Evolutionary conservation across 2,797 vertebrate genomes (phyloP).

Genomic region (Alauda arvensis): DNA sequence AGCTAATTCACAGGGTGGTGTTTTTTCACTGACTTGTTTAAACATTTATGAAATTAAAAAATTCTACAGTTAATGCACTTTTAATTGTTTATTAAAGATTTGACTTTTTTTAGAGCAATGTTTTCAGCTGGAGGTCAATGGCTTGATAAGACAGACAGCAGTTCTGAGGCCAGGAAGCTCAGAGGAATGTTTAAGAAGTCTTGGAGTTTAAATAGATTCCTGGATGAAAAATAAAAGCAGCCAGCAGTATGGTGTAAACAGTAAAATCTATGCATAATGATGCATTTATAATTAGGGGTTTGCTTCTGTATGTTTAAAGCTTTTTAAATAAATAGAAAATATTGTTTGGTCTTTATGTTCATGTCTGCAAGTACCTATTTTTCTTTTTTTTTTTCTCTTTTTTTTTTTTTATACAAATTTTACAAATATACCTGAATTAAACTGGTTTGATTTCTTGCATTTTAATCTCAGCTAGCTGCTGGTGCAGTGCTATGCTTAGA

Average conservation of each 20-base stretch:
- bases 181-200: conserved; percentile 48
- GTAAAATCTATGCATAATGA: conserved; percentile 45
- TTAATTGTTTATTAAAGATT: conserved; percentile 69
- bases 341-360: conserved; percentile 67
- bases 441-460: conserved; percentile 61
- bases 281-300: conserved; percentile 57
- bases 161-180: conserved; percentile 48
- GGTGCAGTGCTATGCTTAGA: neutral
- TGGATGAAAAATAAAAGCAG: conserved; percentile 55
- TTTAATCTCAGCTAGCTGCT: conserved; percentile 45
- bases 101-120: conserved; percentile 63
- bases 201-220: conserved; percentile 54
- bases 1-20: conserved; percentile 72
- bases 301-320: conserved; percentile 62
- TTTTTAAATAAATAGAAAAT: conserved; percentile 68
- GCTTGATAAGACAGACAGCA: conserved; percentile 57
- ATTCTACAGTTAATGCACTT: conserved; percentile 70
- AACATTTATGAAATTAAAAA: conserved; percentile 66
- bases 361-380: conserved; percentile 57
- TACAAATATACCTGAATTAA: conserved; percentile 59
- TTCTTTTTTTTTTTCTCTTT: neutral
- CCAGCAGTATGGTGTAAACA: conserved; percentile 48
- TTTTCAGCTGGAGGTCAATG: conserved; percentile 66
- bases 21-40: conserved; percentile 70
- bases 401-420: conserved; percentile 31